A percentile compares a stretch with the other conserved stretches of the same genome.
Evolutionary conservation across 2,888 invertebrate genomes (phyloP).

Genomic region (Xanthia togata): DNA sequence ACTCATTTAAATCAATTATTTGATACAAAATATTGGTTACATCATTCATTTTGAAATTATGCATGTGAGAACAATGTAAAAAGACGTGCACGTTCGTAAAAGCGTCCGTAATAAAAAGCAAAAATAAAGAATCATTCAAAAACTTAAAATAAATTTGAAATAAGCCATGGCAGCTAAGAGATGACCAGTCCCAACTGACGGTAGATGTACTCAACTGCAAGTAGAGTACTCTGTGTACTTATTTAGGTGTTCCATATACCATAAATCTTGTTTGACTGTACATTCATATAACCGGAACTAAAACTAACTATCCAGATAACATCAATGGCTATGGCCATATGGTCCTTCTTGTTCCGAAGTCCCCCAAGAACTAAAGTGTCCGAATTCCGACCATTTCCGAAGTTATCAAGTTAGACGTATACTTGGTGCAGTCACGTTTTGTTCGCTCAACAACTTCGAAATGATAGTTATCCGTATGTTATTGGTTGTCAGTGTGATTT

Average conservation of each 20-base stretch:
- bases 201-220: no score
- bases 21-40: no score
- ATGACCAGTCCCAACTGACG: no score
- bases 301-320: neutral
- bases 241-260: neutral
- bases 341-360: conserved; percentile 2
- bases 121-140: no score
- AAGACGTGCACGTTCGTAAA: no score
- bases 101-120: no score
- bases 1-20: no score
- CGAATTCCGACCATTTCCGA: conserved; percentile 18
- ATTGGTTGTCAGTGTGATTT: neutral
- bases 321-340: neutral
- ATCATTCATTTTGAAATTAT: no score
- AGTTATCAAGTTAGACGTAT: conserved; percentile 26
- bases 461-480: conserved; percentile 5
- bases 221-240: no score
- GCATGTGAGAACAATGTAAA: no score
- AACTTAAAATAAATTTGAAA: no score
- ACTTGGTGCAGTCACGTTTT: conserved; percentile 16
- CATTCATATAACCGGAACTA: neutral
- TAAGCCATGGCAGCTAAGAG: no score
- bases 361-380: conserved; percentile 24
- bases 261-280: neutral
- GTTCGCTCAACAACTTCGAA: conserved; percentile 12